Conservation (phyloP, 2,888 invertebrate genomes). For the Pinctada fucata region DNA sequence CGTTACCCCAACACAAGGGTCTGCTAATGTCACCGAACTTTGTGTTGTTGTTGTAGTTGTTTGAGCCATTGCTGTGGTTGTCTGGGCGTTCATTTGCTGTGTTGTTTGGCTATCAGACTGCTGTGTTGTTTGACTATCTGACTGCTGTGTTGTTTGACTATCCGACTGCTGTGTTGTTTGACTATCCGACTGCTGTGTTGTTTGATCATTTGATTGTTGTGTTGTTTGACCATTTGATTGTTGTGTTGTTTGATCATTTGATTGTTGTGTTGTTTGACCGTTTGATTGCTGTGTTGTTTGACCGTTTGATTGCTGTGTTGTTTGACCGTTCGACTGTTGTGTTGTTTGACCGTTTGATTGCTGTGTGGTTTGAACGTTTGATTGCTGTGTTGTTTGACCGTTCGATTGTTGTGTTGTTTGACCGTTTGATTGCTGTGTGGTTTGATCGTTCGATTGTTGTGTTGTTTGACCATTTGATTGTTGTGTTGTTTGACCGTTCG, state of each 20-base stretch:
- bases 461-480: neutral
- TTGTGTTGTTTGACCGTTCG: neutral
- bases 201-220: neutral
- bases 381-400: no score
- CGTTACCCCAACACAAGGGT: constrained; percentile 14
- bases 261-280: no score
- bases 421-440: no score
- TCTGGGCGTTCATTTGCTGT: neutral
- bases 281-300: no score
- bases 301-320: no score
- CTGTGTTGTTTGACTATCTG: neutral
- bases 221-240: no score
- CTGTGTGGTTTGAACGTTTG: no score
- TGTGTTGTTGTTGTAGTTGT: constrained; percentile 3
- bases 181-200: neutral
- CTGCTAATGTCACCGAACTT: neutral
- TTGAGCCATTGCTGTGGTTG: neutral
- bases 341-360: no score
- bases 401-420: no score
- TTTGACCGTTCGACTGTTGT: no score
- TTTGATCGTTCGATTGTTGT: no score
- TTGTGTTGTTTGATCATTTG: no score
- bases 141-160: neutral
- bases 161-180: neutral
- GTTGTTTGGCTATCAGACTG: neutral